Evolutionary conservation across 2,888 invertebrate species (phyloP), one percentile per base, ranked within the genome.

Genomic region (Perdita meconis): DNA sequence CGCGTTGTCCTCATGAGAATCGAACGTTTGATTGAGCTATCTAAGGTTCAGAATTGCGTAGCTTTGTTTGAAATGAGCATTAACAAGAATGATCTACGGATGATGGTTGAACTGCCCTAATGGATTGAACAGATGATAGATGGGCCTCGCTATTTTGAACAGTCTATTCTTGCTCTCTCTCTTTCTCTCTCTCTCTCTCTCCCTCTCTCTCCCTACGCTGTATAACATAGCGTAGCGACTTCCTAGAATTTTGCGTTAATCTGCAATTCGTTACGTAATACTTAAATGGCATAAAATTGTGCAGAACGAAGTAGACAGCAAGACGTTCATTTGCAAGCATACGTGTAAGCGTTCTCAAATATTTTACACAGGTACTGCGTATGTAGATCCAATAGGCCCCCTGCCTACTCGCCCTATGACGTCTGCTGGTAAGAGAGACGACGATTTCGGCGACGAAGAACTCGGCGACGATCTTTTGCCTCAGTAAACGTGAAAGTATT

Each of bases 401-500:
- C 88, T 93, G 82, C 94, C 94, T 55, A 92, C 93, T 34, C 92
- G 94, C 80, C 95, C 94, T 10, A 93, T 94, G 90, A 94, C 94
- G 42, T 93, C 94, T 6, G 93, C 93, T 51, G 93, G 94, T 60
- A 94, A 94, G 87, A 91, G 93, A 51, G 94, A 94, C 80, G 95
- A 95, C 61, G 96, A 96, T 89, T 96, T 96, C 92, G 96, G 94
- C 19, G 95, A 96, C 89, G 96, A 96, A 88, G 95, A 96, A 91
- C 93, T 96, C 22, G 96, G 95, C 19, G 95, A 96, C 87, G 96
- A 96, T 90, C 93, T 96, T 55, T 90, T 96, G 83, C 96, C 96
- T 1, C 96, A 96, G 89, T 96, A 38, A 65, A 73, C 36, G 50
- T 66, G n/a, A n/a, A n/a, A 16, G 26, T 36, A 53, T 34, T 56